Evolutionary conservation across 1,140 invertebrate species (phyloP).

Genomic region (Colletes latitarsis): DNA sequence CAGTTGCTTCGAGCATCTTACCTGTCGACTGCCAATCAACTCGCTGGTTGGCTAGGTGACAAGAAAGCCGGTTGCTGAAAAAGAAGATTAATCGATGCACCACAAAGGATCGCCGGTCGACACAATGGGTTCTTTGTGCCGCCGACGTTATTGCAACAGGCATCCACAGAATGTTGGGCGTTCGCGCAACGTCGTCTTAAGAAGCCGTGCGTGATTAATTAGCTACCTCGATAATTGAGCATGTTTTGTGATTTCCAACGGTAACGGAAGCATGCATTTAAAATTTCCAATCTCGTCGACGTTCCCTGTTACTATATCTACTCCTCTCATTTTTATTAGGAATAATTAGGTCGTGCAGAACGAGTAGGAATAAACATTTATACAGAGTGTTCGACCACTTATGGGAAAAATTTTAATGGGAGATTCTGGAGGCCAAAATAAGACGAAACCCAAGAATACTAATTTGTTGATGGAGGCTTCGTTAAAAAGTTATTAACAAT

Average conservation of each 20-base stretch:
- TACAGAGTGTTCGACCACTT: too few relatives aligned
- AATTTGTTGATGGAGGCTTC: too few relatives aligned
- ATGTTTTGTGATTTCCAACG: neutral
- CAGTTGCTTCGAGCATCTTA: constrained; percentile 12
- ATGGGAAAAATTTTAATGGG: too few relatives aligned
- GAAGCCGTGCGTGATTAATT: constrained; percentile 17
- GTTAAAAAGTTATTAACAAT: too few relatives aligned
- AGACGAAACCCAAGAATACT: too few relatives aligned
- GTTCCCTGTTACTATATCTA: too few relatives aligned
- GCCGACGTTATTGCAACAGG: constrained; percentile 22
- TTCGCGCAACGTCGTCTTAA: constrained; percentile 16
- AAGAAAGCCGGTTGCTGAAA: constrained; percentile 16
- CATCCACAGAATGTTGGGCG: constrained; percentile 18
- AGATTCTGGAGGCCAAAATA: too few relatives aligned
- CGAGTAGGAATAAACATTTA: too few relatives aligned
- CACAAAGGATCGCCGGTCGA: constrained; percentile 9
- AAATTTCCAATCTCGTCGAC: too few relatives aligned
- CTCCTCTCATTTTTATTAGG: too few relatives aligned
- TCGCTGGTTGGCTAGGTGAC: constrained; percentile 13
- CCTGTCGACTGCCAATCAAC: constrained; percentile 13
- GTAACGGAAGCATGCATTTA: too few relatives aligned
- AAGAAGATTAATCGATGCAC: constrained; percentile 28
- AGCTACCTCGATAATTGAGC: neutral
- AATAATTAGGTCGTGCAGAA: too few relatives aligned
- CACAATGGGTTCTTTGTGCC: constrained; percentile 19